Evolutionary conservation across 1,140 invertebrate genomes (phyloP).

Genomic region (Carcinoscorpius rotundicauda): DNA sequence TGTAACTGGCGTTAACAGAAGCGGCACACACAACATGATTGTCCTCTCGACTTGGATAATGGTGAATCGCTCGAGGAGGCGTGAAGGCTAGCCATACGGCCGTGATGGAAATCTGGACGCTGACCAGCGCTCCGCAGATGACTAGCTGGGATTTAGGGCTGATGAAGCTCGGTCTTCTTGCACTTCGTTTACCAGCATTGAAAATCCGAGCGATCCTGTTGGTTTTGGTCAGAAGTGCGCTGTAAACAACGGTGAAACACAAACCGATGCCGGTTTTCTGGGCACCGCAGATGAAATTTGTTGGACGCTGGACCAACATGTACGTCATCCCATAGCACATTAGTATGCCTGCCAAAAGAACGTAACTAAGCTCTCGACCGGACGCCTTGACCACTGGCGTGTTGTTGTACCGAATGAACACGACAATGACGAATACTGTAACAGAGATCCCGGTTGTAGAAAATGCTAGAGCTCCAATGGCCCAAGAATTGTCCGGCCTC

Average conservation of each 20-base stretch:
- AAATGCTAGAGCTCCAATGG: conserved; percentile 63
- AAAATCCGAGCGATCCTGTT: conserved; percentile 79
- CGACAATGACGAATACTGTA: conserved; percentile 33
- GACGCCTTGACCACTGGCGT: conserved; percentile 79
- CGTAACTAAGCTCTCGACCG: conserved; percentile 72
- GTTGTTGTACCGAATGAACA: conserved; percentile 58
- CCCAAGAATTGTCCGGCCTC: conserved; percentile 53
- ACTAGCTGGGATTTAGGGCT: conserved; percentile 84
- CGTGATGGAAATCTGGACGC: conserved; percentile 69
- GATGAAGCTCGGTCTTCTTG: conserved; percentile 77
- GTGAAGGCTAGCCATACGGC: conserved; percentile 73
- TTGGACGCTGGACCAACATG: conserved; percentile 52
- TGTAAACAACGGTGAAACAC: conserved; percentile 82
- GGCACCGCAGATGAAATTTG: conserved; percentile 30
- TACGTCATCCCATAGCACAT: conserved; percentile 80
- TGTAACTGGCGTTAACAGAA: conserved; percentile 69
- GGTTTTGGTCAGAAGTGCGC: conserved; percentile 76
- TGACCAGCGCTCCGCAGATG: conserved; percentile 68
- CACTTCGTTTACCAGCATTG: conserved; percentile 73
- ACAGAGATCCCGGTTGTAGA: conserved; percentile 33
- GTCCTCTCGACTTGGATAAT: conserved; percentile 74
- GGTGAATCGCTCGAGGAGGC: conserved; percentile 68
- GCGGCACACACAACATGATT: conserved; percentile 81
- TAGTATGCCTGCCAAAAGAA: conserved; percentile 68
- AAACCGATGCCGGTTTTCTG: conserved; percentile 51